Base-by-base conservation (phyloP, 2,113 vertebrate species). In the Anguilla japonica region DNA sequence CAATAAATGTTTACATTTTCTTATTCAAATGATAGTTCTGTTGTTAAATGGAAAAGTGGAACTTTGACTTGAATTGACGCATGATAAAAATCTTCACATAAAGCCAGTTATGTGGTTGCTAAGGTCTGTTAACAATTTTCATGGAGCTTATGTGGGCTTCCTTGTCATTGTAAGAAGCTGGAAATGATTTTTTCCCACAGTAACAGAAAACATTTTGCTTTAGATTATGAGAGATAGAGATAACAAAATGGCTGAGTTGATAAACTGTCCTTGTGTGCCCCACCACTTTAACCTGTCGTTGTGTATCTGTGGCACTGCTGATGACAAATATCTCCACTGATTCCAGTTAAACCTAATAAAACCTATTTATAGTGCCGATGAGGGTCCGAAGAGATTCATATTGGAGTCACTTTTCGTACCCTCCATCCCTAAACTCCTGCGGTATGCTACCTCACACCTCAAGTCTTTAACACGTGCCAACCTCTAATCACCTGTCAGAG, bases 1-100 rank as follows among this genome's bases (percentile, higher is more conserved):
- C 90, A 95, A 95, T 96, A 95, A 96, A 86, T 95, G 95, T 96
- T 95, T 96, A 96, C 94, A 95, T 94, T 95, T 96, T 96, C 93
- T 93, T 94, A 93, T 89, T 87, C 89, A 88, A 91, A 67, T 67
- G 60, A 5, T 67, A 67, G 60, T 67, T 20, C 26, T 75, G 26
- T 34, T n/a, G 71, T 75, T 29, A 75, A 75, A 13, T 29, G 34
- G 71, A 75, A 75, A 34, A 13, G 60, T 67, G n/a, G 71, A 34
- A 75, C 22, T 34, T 34, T 75, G 8, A 75, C 9, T 75, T 67
- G 13, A 9, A 29, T 34, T 29, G 71, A 20, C 5, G 20, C n/a
- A 14, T 75, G 71, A 75, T 34, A 75, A 75, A 34, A 13, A n/a
- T 34, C 26, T 9, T 0, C 71, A 29, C n/a, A 29, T 75, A 8